Base-by-base conservation (phyloP, 2,888 invertebrate species). In the Seladonia tumulorum region DNA sequence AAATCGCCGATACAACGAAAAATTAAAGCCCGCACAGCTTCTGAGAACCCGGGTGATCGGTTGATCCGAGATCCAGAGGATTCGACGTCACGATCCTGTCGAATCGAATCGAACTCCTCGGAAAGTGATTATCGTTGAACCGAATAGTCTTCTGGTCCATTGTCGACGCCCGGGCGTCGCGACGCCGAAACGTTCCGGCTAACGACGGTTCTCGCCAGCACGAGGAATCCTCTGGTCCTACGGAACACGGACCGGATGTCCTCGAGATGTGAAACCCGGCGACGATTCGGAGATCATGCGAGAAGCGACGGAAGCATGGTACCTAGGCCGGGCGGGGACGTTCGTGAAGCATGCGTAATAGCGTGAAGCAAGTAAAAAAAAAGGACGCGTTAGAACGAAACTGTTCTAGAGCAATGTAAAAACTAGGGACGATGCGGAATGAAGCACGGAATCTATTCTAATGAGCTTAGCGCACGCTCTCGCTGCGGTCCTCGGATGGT, bases 361-460 rank as follows among this genome's bases (percentile, higher is more conserved):
- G 29, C 29, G 35, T 29, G 25, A 82, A 73, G 73, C 79, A 25
- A 57, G 42, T 47, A 70, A n/a, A 47, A 42, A 42, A 42, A 45
- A 45, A 22, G 18, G 74, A 53, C 73, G 57, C 39, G 63, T 22
- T 73, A 16, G 35, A 22, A 75, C 49, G 42, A 29, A 49, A 71
- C 60, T 66, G 82, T 74, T 29, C 79, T 77, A 82, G 22, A 47
- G 18, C 82, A 86, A 42, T 81, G 66, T 87, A 86, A 81, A 83
- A 79, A 60, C 82, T 87, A 80, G 76, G 70, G n/a, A 29, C 75
- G 79, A 80, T 39, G 57, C 76, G 53, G 77, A 86, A 85, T 74
- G 82, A 77, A 80, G 77, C 79, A 75, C 86, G 87, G 83, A 81
- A 71, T 85, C 79, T 85, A 68, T 74, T 73, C 68, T 79, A 78